Conservation (phyloP, 1,140 invertebrate species). For the Drosophila repleta region DNA sequence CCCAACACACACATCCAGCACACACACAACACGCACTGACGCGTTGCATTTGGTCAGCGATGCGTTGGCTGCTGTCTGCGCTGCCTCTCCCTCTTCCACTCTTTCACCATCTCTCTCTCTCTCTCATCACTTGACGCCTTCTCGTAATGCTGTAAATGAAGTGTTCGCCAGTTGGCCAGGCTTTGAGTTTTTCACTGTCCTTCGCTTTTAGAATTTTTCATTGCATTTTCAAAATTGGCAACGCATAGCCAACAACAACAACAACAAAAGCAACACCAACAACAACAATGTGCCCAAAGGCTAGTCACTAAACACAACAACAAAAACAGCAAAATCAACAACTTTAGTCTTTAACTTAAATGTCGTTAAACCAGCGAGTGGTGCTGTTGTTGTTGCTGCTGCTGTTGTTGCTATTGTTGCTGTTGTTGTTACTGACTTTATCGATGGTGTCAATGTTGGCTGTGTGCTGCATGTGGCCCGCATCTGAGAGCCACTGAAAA, state of each 20-base stretch:
- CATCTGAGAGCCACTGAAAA: conserved; percentile 18
- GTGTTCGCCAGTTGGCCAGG: conserved; percentile 48
- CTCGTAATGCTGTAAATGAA: conserved; percentile 62
- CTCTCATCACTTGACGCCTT: conserved; percentile 12
- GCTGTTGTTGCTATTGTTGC: background rate
- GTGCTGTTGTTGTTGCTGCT: background rate
- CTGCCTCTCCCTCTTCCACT: background rate
- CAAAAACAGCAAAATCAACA: conserved; percentile 48
- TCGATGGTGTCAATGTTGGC: conserved; percentile 11
- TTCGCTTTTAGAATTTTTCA: conserved; percentile 57
- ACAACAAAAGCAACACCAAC: conserved; percentile 36
- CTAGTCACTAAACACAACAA: conserved; percentile 27
- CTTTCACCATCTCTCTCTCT: background rate
- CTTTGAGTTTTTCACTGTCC: conserved; percentile 38
- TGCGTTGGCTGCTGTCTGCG: conserved; percentile 38
- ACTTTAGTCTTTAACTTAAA: conserved; percentile 49
- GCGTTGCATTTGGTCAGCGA: conserved; percentile 52
- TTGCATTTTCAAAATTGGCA: conserved; percentile 62
- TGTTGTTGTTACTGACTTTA: background rate
- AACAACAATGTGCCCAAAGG: conserved; percentile 29
- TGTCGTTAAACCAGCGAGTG: conserved; percentile 47
- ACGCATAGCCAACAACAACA: conserved; percentile 46
- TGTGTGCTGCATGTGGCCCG: background rate
- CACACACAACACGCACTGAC: conserved; percentile 40
- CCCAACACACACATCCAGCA: conserved; percentile 10